Evolutionary conservation across 64 coral and sea anemone genomes (phyloP).

Genomic region (Stichodactyla helianthus): DNA sequence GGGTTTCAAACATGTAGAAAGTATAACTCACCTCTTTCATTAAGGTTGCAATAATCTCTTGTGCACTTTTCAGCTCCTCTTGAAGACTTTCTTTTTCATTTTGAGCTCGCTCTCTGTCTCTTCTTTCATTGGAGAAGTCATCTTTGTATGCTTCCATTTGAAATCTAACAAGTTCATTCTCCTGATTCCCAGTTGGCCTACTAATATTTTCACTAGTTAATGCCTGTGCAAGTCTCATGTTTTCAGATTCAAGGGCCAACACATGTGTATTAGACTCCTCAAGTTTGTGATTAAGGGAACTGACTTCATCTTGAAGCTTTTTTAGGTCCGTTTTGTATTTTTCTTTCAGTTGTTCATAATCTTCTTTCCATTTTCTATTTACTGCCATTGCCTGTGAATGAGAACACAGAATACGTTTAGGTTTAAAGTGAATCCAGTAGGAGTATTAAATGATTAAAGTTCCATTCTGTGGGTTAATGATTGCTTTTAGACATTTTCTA

Average conservation of each 20-base stretch:
- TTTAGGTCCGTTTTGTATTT: conserved; percentile 53
- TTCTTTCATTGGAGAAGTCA: conserved; percentile 80
- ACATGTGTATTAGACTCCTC: conserved; percentile 80
- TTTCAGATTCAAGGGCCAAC: conserved; percentile 70
- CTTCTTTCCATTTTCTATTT: conserved; percentile 89
- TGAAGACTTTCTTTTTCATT: conserved; percentile 71
- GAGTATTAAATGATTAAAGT: no score
- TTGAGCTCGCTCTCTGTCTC: conserved; percentile 67
- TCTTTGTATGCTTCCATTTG: conserved; percentile 86
- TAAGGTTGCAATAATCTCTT: conserved; percentile 76
- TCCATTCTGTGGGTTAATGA: no score
- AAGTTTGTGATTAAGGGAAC: conserved; percentile 66
- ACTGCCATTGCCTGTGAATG: conserved; percentile 55
- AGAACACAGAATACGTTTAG: not conserved
- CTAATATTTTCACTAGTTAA: conserved; percentile 17
- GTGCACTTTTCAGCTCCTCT: conserved; percentile 60
- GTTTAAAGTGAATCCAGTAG: no score
- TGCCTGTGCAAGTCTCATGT: conserved; percentile 72
- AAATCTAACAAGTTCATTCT: conserved; percentile 63
- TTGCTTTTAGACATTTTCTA: no score
- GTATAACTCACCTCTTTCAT: conserved; percentile 65
- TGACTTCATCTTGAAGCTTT: conserved; percentile 58
- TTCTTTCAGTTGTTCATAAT: conserved; percentile 61
- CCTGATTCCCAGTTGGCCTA: conserved; percentile 13
- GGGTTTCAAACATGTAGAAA: not conserved